Conservation (phyloP, 2,888 invertebrate genomes). For the Helicoverpa assulta region DNA sequence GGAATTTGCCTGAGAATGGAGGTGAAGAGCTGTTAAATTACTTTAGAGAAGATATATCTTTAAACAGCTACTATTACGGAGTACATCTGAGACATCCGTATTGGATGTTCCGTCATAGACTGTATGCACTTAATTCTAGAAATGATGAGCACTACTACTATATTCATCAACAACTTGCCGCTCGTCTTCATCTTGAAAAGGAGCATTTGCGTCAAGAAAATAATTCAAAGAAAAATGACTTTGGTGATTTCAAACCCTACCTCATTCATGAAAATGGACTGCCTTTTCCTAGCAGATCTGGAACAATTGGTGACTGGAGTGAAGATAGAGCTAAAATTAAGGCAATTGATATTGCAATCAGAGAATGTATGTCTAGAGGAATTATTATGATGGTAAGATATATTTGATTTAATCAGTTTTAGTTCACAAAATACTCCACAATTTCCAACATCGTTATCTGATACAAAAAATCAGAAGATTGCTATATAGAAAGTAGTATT, state of each 20-base stretch:
- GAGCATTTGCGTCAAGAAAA: constrained; percentile 70
- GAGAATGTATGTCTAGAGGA: constrained; percentile 81
- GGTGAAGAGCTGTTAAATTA: constrained; percentile 90
- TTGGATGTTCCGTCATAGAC: constrained; percentile 89
- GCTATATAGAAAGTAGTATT: no score
- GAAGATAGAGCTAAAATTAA: constrained; percentile 76
- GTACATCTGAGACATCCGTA: constrained; percentile 90
- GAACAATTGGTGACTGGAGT: constrained; percentile 68
- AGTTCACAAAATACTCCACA: not conserved
- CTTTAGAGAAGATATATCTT: constrained; percentile 91
- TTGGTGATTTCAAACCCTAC: constrained; percentile 76
- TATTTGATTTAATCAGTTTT: not conserved
- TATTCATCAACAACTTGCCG: constrained; percentile 79
- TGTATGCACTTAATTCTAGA: constrained; percentile 76
- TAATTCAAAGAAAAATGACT: constrained; percentile 55
- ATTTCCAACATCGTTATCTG: not conserved
- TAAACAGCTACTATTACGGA: constrained; percentile 91
- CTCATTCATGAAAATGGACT: constrained; percentile 83
- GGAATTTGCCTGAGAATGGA: constrained; percentile 85
- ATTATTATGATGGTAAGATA: constrained; percentile 79
- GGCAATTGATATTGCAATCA: constrained; percentile 80
- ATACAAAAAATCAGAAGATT: not conserved
- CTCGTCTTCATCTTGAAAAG: constrained; percentile 80
- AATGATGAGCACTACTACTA: constrained; percentile 83
- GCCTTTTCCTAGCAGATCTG: constrained; percentile 79